A percentile compares a stretch with the other conserved stretches of the same genome.
phyloP scores from a whole-genome alignment of 1,140 invertebrate genomes.

The Aphelinus certus region DNA sequence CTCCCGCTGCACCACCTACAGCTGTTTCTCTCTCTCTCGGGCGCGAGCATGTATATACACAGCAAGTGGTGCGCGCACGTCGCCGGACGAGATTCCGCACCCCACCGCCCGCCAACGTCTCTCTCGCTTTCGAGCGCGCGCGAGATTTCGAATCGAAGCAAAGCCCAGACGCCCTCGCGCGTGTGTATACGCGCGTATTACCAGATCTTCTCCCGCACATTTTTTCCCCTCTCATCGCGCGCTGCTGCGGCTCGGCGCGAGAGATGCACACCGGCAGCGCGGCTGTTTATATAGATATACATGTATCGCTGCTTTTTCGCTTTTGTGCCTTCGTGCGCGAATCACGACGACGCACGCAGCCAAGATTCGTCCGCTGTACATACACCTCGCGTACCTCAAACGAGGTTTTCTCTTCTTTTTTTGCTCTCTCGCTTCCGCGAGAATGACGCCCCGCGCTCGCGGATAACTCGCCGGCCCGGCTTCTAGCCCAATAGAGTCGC shows the following conservation, averaged over 20 bases:
- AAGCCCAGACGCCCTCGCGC: constrained; percentile 35
- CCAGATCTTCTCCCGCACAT: constrained; percentile 44
- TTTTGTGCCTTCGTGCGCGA: constrained; percentile 17
- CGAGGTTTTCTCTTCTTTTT: neutral
- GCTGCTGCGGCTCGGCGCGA: neutral
- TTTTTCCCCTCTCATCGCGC: constrained; percentile 34
- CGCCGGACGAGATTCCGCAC: constrained; percentile 52
- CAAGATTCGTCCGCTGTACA: neutral
- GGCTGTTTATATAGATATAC: too few relatives aligned
- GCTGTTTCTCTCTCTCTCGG: constrained; percentile 46
- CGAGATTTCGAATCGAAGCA: constrained; percentile 58
- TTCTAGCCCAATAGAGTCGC: too few relatives aligned
- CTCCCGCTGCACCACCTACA: constrained; percentile 40
- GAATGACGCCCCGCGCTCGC: neutral
- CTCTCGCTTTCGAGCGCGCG: constrained; percentile 39
- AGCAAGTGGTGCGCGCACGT: constrained; percentile 40
- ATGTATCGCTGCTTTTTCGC: constrained; percentile 11
- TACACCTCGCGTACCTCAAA: neutral
- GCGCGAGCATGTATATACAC: constrained; percentile 36
- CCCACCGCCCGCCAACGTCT: constrained; percentile 48
- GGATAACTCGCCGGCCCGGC: neutral
- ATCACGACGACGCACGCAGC: neutral
- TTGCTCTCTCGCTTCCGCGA: neutral
- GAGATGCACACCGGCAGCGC: neutral
- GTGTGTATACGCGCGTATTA: constrained; percentile 20